These are phyloP conservation scores for Ammodytes marinus DNA, from an alignment of 2,113 vertebrate genomes.

Conservation along the genomic window DNA sequence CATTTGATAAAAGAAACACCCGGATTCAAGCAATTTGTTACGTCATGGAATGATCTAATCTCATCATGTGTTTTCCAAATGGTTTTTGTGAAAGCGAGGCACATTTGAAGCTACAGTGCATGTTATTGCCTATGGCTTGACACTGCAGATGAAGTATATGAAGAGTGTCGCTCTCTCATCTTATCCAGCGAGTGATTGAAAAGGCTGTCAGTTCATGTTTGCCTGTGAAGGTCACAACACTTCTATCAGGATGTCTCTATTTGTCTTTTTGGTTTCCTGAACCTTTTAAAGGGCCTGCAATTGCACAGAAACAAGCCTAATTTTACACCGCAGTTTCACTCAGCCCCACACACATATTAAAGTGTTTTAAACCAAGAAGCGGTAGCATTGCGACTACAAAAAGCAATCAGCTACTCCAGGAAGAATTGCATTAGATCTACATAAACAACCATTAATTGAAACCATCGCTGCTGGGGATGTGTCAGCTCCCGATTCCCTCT, in stretches of 20 bases:
- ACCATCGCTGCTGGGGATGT: slow-evolving; percentile 39
- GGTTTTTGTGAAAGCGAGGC: slow-evolving; percentile 51
- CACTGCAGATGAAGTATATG: slow-evolving; percentile 40
- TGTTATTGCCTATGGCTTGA: slow-evolving; percentile 33
- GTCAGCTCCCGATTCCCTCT: slow-evolving; percentile 19
- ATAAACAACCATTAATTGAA: slow-evolving; percentile 72
- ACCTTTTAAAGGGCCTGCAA: slow-evolving; percentile 27
- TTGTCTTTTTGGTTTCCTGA: slow-evolving; percentile 37
- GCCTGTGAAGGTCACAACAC: slow-evolving; percentile 56
- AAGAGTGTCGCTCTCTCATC: slow-evolving; percentile 38
- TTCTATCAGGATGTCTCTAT: slow-evolving; percentile 48
- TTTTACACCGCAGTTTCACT: slow-evolving; percentile 20
- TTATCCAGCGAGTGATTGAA: slow-evolving; percentile 53
- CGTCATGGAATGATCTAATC: slow-evolving; percentile 65
- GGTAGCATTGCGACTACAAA: slow-evolving; percentile 6
- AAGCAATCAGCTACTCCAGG: slow-evolving; percentile 51
- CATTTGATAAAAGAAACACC: slow-evolving; percentile 24
- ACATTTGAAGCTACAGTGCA: slow-evolving; percentile 1
- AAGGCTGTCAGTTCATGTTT: slow-evolving; percentile 53
- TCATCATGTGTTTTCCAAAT: slow-evolving; percentile 53
- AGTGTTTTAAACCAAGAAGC: slow-evolving; percentile 31
- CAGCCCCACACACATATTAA: slow-evolving; percentile 9
- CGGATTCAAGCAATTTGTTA: slow-evolving; percentile 31
- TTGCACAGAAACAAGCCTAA: slow-evolving; percentile 16
- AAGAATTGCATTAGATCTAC: slow-evolving; percentile 56